Base-by-base conservation (phyloP, 2,888 invertebrate species). In the Diplazon laetatorius region DNA sequence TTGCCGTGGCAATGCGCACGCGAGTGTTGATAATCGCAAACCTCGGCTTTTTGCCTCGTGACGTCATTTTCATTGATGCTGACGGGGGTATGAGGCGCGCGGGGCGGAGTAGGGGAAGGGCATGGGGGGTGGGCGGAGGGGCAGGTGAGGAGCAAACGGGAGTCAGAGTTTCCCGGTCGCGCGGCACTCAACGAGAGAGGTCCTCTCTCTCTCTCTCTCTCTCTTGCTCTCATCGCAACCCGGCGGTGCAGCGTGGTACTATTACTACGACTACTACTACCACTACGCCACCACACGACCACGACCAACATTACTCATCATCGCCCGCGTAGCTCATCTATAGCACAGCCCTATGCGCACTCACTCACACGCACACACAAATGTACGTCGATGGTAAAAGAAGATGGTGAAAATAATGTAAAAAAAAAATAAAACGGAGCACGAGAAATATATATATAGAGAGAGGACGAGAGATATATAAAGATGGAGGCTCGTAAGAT, bases 51-150 rank as follows among this genome's bases (percentile, higher is more conserved):
- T 90, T 90, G 89, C 84, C 69, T 35, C 85, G 90, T 92, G 92
- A 92, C 92, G 92, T 92, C 92, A 92, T 90, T 90, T 91, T 91
- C 92, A 92, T 92, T 92, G 92, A 92, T 92, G 92, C 92, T 91
- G 91, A 89, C 89, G 76, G 71, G 63, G 63, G 66, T 65, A 48
- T 65, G n/a, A n/a, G 46, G 74, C 42, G 66, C 48, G 48, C 80
- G 82, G 81, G 82, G 83, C 84, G 83, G 85, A 85, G 86, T 83
- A 85, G 84, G 85, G 87, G 87, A 86, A n/a, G n/a, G n/a, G n/a
- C n/a, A n/a, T n/a, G n/a, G n/a, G n/a, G 89, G 89, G 88, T 89
- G 87, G 89, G 88, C 89, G 89, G 57, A 20, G 14, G 35, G 44
- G 46, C 39, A 55, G 63, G 18, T 12, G 39, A 22, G 35, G 16